Evolutionary conservation across 2,888 invertebrate genomes (phyloP).

Genomic region (Caenorhabditis sp.): DNA sequence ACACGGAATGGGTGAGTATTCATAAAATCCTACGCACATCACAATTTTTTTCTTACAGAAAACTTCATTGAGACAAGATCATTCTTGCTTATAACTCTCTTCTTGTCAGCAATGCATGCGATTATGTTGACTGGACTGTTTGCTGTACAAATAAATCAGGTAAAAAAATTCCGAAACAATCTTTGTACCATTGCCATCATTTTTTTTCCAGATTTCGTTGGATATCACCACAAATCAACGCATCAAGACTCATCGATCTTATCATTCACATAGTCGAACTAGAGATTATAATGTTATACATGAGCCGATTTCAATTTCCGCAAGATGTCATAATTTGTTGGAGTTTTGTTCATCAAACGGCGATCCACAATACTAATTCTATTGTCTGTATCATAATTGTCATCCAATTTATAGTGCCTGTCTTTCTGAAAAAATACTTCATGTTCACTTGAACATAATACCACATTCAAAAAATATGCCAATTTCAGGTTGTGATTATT

Average conservation of each 20-base stretch:
- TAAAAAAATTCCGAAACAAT: slow-evolving; percentile 3
- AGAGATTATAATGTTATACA: not conserved
- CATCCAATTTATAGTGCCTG: not conserved
- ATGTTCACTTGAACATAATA: slow-evolving; percentile 22
- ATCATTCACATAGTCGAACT: not conserved
- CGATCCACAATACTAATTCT: slow-evolving; percentile 5
- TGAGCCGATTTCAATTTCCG: slow-evolving; percentile 13
- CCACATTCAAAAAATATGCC: not conserved
- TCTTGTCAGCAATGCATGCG: slow-evolving; percentile 46
- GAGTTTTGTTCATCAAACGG: slow-evolving; percentile 49
- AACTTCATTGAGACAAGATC: slow-evolving; percentile 31
- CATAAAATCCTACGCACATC: not conserved
- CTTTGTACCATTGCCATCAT: not conserved
- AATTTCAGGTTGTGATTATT: slow-evolving; percentile 4
- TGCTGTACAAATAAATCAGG: slow-evolving; percentile 45
- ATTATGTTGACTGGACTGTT: slow-evolving; percentile 47
- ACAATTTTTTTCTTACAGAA: slow-evolving; percentile 30
- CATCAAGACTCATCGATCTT: slow-evolving; percentile 21
- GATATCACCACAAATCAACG: slow-evolving; percentile 45
- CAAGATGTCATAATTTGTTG: slow-evolving; percentile 35
- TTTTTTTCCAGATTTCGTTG: slow-evolving; percentile 38
- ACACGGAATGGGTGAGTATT: slow-evolving; percentile 36
- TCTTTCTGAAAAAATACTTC: not conserved
- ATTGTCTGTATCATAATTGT: not conserved
- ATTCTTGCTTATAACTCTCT: slow-evolving; percentile 44